Evolutionary conservation across 2,113 vertebrate species (phyloP).

Genomic region (Serilophus lunatus): DNA sequence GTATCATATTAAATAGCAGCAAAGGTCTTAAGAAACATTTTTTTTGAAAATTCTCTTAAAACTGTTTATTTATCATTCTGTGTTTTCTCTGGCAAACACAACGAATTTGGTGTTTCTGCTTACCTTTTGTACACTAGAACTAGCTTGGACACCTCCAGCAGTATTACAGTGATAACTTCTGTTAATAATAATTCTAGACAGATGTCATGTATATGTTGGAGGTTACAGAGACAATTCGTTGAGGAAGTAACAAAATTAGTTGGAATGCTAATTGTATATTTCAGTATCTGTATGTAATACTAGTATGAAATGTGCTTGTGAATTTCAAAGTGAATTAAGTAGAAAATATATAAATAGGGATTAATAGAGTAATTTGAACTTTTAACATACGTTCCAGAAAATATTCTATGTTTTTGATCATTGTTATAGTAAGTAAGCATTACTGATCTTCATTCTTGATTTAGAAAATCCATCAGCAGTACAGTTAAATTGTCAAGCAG

Average conservation of each 20-base stretch:
- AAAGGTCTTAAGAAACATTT: background rate
- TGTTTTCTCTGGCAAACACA: background rate
- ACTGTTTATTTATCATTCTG: background rate
- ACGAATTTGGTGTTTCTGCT: background rate
- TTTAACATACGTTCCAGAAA: background rate
- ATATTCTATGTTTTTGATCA: background rate
- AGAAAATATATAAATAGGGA: background rate
- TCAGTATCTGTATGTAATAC: background rate
- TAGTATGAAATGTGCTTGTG: background rate
- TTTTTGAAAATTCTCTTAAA: background rate
- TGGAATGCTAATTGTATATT: background rate
- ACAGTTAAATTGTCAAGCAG: background rate
- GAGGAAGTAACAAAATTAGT: background rate
- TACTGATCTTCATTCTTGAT: background rate
- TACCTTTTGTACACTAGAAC: background rate
- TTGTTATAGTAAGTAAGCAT: background rate
- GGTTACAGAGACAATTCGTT: background rate
- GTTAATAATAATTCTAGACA: background rate
- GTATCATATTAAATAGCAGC: background rate
- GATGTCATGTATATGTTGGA: rapidly evolving
- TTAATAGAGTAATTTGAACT: background rate
- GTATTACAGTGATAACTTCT: background rate
- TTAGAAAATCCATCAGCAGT: background rate
- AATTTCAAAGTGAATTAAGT: background rate
- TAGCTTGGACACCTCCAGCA: background rate